Conservation (phyloP, 2,888 invertebrate genomes). For the Ophioninae sp. region DNA sequence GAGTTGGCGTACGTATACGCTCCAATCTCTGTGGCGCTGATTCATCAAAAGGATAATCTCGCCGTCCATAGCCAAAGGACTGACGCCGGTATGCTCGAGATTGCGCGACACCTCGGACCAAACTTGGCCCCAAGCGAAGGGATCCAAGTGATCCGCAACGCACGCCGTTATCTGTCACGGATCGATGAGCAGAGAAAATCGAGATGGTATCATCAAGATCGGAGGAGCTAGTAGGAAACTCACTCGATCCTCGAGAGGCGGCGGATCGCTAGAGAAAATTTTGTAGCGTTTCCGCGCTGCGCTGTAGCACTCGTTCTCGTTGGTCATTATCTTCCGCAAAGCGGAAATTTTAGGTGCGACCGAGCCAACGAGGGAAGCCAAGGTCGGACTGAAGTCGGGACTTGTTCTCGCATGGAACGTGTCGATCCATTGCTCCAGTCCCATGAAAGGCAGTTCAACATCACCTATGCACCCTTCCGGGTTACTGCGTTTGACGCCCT, state of each 20-base stretch:
- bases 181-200: not conserved
- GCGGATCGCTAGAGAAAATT: conserved; percentile 71
- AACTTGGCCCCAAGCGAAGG: conserved; percentile 80
- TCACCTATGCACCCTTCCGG: conserved; percentile 77
- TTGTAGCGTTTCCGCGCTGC: conserved; percentile 79
- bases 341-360: conserved; percentile 81
- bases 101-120: conserved; percentile 80
- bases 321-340: conserved; percentile 78
- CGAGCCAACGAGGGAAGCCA: conserved; percentile 79
- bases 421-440: conserved; percentile 77
- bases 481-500: conserved; percentile 73
- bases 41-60: conserved; percentile 77
- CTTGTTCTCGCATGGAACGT: conserved; percentile 71
- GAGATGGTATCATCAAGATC: not conserved
- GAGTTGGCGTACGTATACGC: conserved; percentile 72
- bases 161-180: conserved; percentile 78
- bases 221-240: conserved; percentile 36
- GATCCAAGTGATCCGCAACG: conserved; percentile 80
- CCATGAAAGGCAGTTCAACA: conserved; percentile 79
- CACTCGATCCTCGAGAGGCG: conserved; percentile 78
- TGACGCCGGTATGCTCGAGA: conserved; percentile 76
- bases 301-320: conserved; percentile 74
- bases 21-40: conserved; percentile 77
- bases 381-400: conserved; percentile 74
- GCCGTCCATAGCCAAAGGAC: conserved; percentile 77